Conservation (phyloP, 2,113 vertebrate species). For the Pteropus alecto region DNA sequence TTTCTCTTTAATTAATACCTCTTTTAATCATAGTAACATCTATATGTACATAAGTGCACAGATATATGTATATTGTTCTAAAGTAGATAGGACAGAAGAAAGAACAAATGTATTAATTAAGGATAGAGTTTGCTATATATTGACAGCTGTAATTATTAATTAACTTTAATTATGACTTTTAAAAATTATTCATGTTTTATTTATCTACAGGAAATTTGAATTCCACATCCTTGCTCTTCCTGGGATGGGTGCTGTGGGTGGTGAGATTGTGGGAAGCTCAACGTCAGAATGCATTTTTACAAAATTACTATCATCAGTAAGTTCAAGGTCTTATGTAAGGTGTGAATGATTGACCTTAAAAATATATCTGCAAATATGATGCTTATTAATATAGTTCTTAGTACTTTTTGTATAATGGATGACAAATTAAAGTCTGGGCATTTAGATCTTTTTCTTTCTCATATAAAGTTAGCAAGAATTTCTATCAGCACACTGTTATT, state of each 20-base stretch:
- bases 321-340: conserved; percentile 42
- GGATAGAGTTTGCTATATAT: not conserved
- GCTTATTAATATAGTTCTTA: not conserved
- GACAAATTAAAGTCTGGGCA: not conserved
- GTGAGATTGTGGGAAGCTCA: conserved; percentile 34
- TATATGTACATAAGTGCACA: not conserved
- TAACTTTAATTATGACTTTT: conserved; percentile 28
- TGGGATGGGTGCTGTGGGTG: conserved; percentile 7
- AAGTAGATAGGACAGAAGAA: not conserved
- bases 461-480: not conserved
- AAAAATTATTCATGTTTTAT: conserved; percentile 3
- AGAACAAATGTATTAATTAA: not conserved
- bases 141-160: not conserved
- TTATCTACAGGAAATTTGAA: not conserved
- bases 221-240: not conserved
- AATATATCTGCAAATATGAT: conserved; percentile 23
- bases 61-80: not conserved
- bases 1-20: not conserved
- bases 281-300: conserved; percentile 16
- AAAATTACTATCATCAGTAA: conserved; percentile 24
- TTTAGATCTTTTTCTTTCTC: not conserved
- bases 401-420: not conserved
- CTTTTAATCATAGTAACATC: not conserved
- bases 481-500: not conserved
- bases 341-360: conserved; percentile 25